A percentile compares a stretch with the other conserved stretches of the same genome.
phyloP scores from a whole-genome alignment of 2,113 vertebrate genomes.

The Oreocharis arfaki region DNA sequence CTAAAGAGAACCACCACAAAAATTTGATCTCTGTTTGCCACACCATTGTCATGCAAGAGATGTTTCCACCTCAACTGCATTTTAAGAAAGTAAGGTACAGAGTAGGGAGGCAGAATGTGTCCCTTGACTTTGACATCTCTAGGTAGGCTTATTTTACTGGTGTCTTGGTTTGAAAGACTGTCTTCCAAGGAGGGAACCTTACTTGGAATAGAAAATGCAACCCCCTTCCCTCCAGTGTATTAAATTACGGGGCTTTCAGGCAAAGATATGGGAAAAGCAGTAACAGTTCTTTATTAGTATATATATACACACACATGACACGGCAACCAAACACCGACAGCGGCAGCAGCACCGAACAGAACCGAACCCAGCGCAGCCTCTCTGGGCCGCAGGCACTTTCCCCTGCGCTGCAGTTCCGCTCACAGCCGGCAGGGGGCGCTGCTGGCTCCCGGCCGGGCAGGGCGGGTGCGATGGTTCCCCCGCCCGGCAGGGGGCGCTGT shows the following conservation, averaged over 20 bases:
- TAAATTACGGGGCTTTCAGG: fast-evolving
- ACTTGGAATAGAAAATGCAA: neutral
- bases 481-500: neutral
- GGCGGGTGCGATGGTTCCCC: neutral
- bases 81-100: neutral
- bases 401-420: neutral
- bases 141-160: neutral
- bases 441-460: neutral
- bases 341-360: neutral
- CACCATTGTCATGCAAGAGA: neutral
- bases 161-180: neutral
- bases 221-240: neutral
- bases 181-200: fast-evolving
- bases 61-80: neutral
- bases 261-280: fast-evolving
- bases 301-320: no score
- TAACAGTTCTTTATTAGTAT: neutral
- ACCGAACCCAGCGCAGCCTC: neutral
- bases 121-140: neutral
- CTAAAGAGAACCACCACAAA: neutral
- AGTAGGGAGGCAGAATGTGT: neutral
- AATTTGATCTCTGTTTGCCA: neutral
- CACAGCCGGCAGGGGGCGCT: neutral
- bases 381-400: neutral
- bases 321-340: fast-evolving